Base-by-base conservation (phyloP, 2,113 vertebrate species). In the Talpa occidentalis region DNA sequence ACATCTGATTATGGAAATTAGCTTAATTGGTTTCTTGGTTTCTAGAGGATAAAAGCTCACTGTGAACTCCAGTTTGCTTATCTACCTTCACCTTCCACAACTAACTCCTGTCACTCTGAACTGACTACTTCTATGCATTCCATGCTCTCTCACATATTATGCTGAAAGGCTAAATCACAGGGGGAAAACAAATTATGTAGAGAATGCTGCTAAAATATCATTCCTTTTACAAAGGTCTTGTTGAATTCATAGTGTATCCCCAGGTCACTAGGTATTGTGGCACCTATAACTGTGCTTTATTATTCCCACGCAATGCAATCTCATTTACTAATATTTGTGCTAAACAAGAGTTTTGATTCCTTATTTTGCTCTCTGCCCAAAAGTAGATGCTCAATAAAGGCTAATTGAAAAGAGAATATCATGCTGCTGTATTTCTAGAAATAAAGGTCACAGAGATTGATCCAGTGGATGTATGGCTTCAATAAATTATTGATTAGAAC, bases 341-440 rank as follows among this genome's bases (percentile, higher is more conserved):
- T 30, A 77, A 81, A n/a, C 3, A 64, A 94, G 17, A 76, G 37
- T 59, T 74, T 70, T 67, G 40, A 78, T 59, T 78, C 12, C 5
- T 84, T n/a, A 17, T 30, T 79, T 44, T 70, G 19, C 40, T 85
- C 28, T 8, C 4, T 62, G 11, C 42, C 59, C 52, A 82, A 89
- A 64, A 77, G 10, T n/a, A 69, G 14, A 28, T 56, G 16, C 24
- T 42, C 16, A 69, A 49, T 32, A 85, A 49, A 93, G 67, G 64
- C 9, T 82, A 56, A 47, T 1, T 56, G 24, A 88, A 78, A 60
- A 91, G 17, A 87, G 16, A 73, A 16, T 14, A 64, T 6, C 28
- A 26, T 83, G 19, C 44, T 70, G 6, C 32, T 78, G 64, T 67
- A 22, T 72, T 95, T 93, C 83, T 74, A 70, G 92, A 91, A 32